Base-by-base conservation (phyloP, 2,888 invertebrate species). In the Noctua janthe region DNA sequence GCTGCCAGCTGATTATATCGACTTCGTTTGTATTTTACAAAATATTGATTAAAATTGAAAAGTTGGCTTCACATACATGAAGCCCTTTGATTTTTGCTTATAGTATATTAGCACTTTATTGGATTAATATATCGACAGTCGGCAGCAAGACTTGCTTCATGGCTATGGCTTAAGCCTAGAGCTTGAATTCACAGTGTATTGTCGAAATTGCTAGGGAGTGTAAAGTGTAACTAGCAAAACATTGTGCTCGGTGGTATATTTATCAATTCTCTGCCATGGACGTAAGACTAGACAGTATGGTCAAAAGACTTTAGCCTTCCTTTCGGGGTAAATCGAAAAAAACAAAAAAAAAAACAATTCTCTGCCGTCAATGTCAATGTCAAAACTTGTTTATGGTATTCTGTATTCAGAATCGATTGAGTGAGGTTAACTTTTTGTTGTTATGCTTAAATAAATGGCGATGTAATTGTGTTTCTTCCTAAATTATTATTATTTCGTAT, bases 401-500 rank as follows among this genome's bases (percentile, higher is more conserved):
- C 49, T 56, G 23, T 43, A 75, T 74, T 76, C 3, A 35, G 15
- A n/a, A 73, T 79, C 49, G 29, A 66, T 79, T 75, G 54, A 43
- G 74, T 76, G 47, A 43, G 74, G 81, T 81, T 70, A 76, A 54
- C 15, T 76, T 73, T 67, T 79, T 75, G 80, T 81, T 81, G 62
- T 15, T 70, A 70, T 4, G 59, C 66, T 1, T 59, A 51, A 4
- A 0, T 54, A 62, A 5, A 79, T 29, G 17, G 47, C 49, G n/a
- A 20, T 67, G 23, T 69, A 29, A n/a, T 59, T 49, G 8, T 47
- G n/a, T 49, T 69, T 62, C 8, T 69, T 56, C 13, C 8, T 66
- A 39, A 15, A 15, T 39, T 8, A n/a, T 29, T 71, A 59, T 66
- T 10, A 59, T 77, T 67, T 67, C 15, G 2, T 74, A 39, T 39